Percentiles rank a stretch among this genome's conserved stretches.
phyloP scores from a whole-genome alignment of 2,888 invertebrate genomes.

The Teinopalpus imperialis region DNA sequence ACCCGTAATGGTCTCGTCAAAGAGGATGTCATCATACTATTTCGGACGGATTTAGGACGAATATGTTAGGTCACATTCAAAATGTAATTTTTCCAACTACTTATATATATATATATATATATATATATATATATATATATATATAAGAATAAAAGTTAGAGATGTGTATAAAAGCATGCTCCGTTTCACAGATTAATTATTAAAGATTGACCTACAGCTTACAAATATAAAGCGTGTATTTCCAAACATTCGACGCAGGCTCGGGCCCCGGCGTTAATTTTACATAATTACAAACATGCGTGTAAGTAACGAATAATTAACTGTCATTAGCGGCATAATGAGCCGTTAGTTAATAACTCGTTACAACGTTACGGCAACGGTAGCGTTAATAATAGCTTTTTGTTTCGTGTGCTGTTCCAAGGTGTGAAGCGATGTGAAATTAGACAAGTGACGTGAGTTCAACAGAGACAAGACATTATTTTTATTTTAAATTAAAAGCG shows the following conservation, averaged over 20 bases:
- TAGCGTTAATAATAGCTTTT: slow-evolving; percentile 17
- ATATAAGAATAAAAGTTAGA: no score
- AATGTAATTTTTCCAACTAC: no score
- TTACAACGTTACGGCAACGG: slow-evolving; percentile 10
- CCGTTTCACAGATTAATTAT: slow-evolving; percentile 17
- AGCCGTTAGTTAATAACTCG: slow-evolving; percentile 24
- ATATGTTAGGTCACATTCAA: no score
- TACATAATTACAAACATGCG: slow-evolving; percentile 17
- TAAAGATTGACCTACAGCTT: slow-evolving; percentile 1
- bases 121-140: no score
- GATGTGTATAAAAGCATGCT: neutral
- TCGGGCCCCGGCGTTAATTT: slow-evolving; percentile 12
- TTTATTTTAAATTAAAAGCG: no score
- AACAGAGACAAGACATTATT: no score
- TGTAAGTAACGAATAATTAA: slow-evolving; percentile 26
- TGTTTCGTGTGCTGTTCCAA: slow-evolving; percentile 6
- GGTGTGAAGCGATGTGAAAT: slow-evolving; percentile 14
- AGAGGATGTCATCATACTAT: no score
- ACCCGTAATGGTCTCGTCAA: no score
- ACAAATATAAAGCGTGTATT: slow-evolving; percentile 11
- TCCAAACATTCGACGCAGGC: slow-evolving; percentile 9
- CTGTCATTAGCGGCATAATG: slow-evolving; percentile 24
- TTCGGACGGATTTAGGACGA: no score
- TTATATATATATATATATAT: no score
- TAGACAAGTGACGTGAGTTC: neutral